Percentiles rank a stretch among this genome's conserved stretches.
These are phyloP conservation scores for Bactericera cockerelli DNA, from an alignment of 1,140 invertebrate species.

Conservation along the genomic window DNA sequence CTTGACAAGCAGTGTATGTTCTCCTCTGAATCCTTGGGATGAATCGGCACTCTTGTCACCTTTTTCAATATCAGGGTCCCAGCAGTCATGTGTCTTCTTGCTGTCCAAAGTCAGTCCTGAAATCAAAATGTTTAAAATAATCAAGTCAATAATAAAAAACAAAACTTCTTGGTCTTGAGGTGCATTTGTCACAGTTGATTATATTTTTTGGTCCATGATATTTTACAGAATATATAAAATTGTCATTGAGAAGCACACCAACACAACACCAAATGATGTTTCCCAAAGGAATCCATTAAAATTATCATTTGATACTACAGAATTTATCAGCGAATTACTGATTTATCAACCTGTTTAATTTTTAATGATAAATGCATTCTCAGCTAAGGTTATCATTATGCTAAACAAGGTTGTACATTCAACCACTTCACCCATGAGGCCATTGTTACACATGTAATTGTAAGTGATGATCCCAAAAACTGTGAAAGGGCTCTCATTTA, in stretches of 20 bases:
- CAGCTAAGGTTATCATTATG: too few species aligned
- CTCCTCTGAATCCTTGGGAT: conserved; percentile 22
- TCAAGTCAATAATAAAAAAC: conserved; percentile 2
- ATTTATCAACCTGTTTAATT: too few species aligned
- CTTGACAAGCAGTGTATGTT: conserved; percentile 26
- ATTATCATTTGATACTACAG: background rate
- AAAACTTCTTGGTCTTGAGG: background rate
- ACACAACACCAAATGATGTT: background rate
- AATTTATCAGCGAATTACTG: too few species aligned
- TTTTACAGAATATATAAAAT: background rate
- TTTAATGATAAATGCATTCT: too few species aligned
- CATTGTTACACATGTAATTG: too few species aligned
- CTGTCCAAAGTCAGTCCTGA: conserved; percentile 24
- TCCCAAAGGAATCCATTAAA: background rate
- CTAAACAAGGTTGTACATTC: too few species aligned
- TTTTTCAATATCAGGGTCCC: conserved; percentile 23
- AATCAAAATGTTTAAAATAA: conserved; percentile 11
- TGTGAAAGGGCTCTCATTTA: too few species aligned
- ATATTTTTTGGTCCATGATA: background rate
- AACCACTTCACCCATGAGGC: too few species aligned
- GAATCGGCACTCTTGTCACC: conserved; percentile 19
- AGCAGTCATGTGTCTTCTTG: conserved; percentile 21
- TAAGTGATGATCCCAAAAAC: too few species aligned
- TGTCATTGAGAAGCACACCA: background rate
- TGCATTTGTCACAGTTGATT: background rate